These are phyloP conservation scores for Tarsius wallacei DNA, from an alignment of 2,797 vertebrate genomes.

Conservation along the genomic window DNA sequence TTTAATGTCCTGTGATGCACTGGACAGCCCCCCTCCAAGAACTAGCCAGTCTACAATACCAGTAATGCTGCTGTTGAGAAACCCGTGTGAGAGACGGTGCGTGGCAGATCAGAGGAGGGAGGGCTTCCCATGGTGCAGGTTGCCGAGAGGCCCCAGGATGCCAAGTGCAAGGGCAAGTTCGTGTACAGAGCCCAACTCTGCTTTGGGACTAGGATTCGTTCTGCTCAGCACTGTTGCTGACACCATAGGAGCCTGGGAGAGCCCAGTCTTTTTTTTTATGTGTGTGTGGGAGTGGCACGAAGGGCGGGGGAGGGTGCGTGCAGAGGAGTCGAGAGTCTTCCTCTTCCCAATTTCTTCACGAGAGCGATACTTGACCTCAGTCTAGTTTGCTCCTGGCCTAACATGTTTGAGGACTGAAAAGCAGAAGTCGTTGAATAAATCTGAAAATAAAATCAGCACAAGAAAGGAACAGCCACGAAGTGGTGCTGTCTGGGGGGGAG, in stretches of 20 bases:
- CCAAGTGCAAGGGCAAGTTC: background rate
- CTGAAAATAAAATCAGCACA: background rate
- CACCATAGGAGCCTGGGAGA: background rate
- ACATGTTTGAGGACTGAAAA: background rate
- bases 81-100: background rate
- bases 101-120: background rate
- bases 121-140: background rate
- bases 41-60: background rate
- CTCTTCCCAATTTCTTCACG: background rate
- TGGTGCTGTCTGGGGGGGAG: background rate
- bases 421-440: conserved; percentile 1
- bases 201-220: background rate
- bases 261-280: background rate
- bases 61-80: too few relatives aligned
- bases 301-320: background rate
- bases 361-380: background rate
- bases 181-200: background rate
- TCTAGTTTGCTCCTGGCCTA: background rate
- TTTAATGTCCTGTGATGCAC: accelerated
- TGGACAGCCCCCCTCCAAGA: background rate
- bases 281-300: background rate
- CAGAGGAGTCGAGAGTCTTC: background rate
- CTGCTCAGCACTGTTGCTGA: background rate
- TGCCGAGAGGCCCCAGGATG: background rate
- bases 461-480: background rate